Evolutionary conservation across 2,888 invertebrate genomes (phyloP), one percentile per base, ranked within the genome.

Genomic region (Folsomia manolachei): DNA sequence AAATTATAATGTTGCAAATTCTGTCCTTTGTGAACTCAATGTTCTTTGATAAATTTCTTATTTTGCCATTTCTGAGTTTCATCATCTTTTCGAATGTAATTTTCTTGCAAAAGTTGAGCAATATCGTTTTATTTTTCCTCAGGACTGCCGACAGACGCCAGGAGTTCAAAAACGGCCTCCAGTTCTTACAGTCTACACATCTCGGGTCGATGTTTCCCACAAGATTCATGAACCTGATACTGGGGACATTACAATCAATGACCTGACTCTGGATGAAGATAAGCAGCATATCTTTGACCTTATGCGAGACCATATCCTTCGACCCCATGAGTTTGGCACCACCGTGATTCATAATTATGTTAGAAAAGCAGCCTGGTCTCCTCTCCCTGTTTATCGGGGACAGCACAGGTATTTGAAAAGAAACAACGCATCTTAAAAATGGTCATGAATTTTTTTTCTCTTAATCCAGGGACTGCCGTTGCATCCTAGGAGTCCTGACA

Each of bases 401-500:
- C 27, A 2, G 19, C 2, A 66, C 39, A 52, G 4, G 66, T 66
- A 14, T 7, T 2, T 62, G 62, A 60, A 60, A 19, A 60, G 7
- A n/a, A 23, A 51, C 18, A 18, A 51, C 18, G 51, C 51, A 51
- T 51, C 18, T 51, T 51, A 51, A 51, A 51, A 51, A 11, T n/a
- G n/a, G n/a, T n/a, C n/a, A n/a, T n/a, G 18, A 51, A 9, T 11
- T 51, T 51, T 51, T 51, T 51, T 51, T 51, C 18, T n/a, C n/a
- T n/a, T n/a, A n/a, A 39, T n/a, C 11, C 51, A 74, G 74, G 19
- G 67, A 72, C 56, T 66, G 24, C 21, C 70, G 70, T 25, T 70
- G 72, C 23, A 51, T 75, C 21, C 63, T 75, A 7, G 75, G 70
- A 0, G 61, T 71, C 0, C 25, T 70, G 26, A 72, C 72, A 21